phyloP scores from a whole-genome alignment of 1,140 invertebrate species.

The Stegodyphus mimosarum region DNA sequence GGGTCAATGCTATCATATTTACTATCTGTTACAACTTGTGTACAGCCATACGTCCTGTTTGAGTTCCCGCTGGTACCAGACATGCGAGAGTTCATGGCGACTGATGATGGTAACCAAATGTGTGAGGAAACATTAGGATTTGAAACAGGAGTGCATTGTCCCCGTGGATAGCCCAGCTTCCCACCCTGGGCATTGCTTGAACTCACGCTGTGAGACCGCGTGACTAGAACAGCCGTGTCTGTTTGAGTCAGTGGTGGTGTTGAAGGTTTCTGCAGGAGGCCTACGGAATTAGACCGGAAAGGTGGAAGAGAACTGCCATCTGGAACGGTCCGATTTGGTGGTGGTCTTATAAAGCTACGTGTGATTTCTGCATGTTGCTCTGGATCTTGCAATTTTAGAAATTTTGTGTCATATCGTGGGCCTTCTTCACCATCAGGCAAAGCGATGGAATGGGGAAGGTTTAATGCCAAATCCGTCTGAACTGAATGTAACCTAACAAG shows the following conservation, averaged over 20 bases:
- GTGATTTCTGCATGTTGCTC: slow-evolving; percentile 77
- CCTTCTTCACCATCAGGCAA: slow-evolving; percentile 79
- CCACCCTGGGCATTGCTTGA: slow-evolving; percentile 35
- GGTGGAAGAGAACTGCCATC: slow-evolving; percentile 77
- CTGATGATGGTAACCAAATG: slow-evolving; percentile 32
- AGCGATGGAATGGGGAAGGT: slow-evolving; percentile 76
- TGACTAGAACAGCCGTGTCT: slow-evolving; percentile 60
- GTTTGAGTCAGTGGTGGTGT: slow-evolving; percentile 30
- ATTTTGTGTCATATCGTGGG: slow-evolving; percentile 74
- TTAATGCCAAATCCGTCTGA: slow-evolving; percentile 74
- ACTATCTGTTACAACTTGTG: slow-evolving; percentile 38
- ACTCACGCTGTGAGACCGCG: slow-evolving; percentile 62
- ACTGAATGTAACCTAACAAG: slow-evolving; percentile 74
- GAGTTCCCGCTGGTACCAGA: slow-evolving; percentile 32
- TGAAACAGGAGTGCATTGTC: not conserved
- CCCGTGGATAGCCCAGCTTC: not conserved
- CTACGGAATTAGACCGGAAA: slow-evolving; percentile 74
- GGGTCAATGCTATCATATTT: slow-evolving; percentile 41
- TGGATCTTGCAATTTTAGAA: slow-evolving; percentile 74
- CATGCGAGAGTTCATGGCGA: slow-evolving; percentile 33
- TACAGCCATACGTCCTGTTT: slow-evolving; percentile 48
- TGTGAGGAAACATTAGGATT: slow-evolving; percentile 27
- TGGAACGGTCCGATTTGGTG: slow-evolving; percentile 78
- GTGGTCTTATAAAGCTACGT: slow-evolving; percentile 77
- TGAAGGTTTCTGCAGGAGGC: slow-evolving; percentile 65